Evolutionary conservation across 2,113 vertebrate species (phyloP).

Genomic region (Micromys minutus): DNA sequence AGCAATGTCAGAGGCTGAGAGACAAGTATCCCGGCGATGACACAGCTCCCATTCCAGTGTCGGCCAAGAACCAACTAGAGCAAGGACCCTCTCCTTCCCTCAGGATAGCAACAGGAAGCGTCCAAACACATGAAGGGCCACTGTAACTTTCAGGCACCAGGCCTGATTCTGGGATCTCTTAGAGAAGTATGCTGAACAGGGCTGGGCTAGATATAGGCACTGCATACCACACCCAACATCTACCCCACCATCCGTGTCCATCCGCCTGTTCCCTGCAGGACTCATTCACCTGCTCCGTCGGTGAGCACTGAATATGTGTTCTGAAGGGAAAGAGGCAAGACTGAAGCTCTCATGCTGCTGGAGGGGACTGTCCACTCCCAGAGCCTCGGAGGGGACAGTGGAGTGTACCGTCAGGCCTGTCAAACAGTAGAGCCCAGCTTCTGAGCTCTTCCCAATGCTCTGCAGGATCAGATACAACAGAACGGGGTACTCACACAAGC

Average conservation of each 20-base stretch:
- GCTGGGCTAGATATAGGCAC: background rate
- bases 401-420: background rate
- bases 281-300: background rate
- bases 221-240: too few species aligned
- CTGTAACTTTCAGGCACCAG: background rate
- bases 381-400: background rate
- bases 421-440: background rate
- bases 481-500: background rate
- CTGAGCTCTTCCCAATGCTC: background rate
- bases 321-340: background rate
- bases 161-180: background rate
- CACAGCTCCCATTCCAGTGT: background rate
- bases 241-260: background rate
- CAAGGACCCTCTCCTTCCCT: background rate
- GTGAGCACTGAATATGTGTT: background rate
- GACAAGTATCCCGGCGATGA: background rate
- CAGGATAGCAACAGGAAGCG: background rate
- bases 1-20: accelerated
- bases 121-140: background rate
- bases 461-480: background rate
- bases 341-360: background rate
- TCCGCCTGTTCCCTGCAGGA: background rate
- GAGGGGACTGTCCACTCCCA: background rate
- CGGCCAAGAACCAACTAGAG: background rate
- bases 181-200: background rate